phyloP scores from a whole-genome alignment of 2,888 invertebrate genomes.

The Dinocampus coccinellae region DNA sequence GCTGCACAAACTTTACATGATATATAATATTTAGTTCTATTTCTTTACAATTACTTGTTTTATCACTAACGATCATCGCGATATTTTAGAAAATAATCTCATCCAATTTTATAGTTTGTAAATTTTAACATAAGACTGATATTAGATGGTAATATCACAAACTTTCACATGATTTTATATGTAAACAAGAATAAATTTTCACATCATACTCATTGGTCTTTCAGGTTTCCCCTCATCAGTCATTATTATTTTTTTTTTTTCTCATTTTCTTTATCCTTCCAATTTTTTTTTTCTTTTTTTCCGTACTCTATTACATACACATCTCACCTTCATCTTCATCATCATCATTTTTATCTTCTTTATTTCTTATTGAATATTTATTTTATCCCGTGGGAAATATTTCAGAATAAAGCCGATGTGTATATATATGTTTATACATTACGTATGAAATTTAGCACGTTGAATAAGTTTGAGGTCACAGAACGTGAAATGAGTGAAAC shows the following conservation, averaged over 20 bases:
- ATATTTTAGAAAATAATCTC: neutral
- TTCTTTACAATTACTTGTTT: neutral
- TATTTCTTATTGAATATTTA: neutral
- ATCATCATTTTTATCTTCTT: neutral
- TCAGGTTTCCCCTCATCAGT: constrained; percentile 30
- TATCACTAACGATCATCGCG: neutral
- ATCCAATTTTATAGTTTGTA: neutral
- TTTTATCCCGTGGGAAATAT: neutral
- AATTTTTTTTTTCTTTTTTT: neutral
- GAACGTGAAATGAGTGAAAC: constrained; percentile 33
- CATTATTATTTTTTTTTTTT: neutral
- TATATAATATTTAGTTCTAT: neutral
- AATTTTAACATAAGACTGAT: constrained; percentile 11
- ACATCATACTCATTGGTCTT: neutral
- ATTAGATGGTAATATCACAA: constrained; percentile 8
- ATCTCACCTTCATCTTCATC: too few relatives aligned
- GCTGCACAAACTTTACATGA: neutral
- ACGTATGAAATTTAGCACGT: constrained; percentile 45
- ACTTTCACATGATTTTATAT: neutral
- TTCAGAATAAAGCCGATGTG: neutral
- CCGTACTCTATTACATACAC: too few relatives aligned
- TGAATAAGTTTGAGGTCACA: constrained; percentile 51
- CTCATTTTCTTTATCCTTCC: neutral
- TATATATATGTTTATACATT: too few relatives aligned
- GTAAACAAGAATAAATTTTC: constrained; percentile 2